A percentile compares a stretch with the other conserved stretches of the same genome.
phyloP scores from a whole-genome alignment of 2,797 vertebrate species.

The Peromyscus melanophrys region DNA sequence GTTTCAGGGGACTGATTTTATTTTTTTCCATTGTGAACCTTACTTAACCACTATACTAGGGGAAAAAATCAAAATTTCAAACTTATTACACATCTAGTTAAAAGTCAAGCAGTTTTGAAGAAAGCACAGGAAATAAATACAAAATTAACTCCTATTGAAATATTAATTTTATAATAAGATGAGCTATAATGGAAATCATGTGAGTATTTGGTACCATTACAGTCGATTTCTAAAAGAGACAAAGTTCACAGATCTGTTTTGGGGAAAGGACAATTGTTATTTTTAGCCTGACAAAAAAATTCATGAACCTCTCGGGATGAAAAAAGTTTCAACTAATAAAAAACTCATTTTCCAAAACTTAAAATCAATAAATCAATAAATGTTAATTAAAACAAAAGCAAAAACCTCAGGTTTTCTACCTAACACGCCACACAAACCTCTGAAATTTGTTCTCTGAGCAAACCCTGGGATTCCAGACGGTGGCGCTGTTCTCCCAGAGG shows the following conservation, averaged over 20 bases:
- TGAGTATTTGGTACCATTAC: constrained; percentile 60
- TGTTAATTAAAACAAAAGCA: not conserved
- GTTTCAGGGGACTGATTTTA: constrained; percentile 2
- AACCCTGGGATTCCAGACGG: constrained; percentile 58
- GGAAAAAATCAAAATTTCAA: constrained; percentile 35
- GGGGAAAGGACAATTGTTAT: constrained; percentile 76
- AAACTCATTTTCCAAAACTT: not conserved
- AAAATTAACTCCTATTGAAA: constrained; percentile 83
- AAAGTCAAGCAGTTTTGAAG: constrained; percentile 12
- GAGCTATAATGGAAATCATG: constrained; percentile 71
- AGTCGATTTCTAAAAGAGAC: constrained; percentile 72
- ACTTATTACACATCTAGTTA: constrained; percentile 24
- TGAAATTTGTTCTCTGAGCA: not conserved
- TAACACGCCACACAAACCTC: not conserved
- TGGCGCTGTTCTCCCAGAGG: constrained; percentile 73
- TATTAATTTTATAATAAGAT: constrained; percentile 76
- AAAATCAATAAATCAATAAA: not conserved
- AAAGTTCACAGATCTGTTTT: constrained; percentile 63
- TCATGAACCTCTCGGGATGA: constrained; percentile 53
- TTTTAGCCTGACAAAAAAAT: constrained; percentile 75
- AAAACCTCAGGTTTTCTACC: not conserved
- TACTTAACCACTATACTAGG: constrained; percentile 6
- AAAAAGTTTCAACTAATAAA: not conserved
- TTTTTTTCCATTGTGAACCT: not conserved
- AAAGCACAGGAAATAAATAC: constrained; percentile 66